Conservation (phyloP, 2,797 vertebrate genomes). For the Pteropus rufus region DNA sequence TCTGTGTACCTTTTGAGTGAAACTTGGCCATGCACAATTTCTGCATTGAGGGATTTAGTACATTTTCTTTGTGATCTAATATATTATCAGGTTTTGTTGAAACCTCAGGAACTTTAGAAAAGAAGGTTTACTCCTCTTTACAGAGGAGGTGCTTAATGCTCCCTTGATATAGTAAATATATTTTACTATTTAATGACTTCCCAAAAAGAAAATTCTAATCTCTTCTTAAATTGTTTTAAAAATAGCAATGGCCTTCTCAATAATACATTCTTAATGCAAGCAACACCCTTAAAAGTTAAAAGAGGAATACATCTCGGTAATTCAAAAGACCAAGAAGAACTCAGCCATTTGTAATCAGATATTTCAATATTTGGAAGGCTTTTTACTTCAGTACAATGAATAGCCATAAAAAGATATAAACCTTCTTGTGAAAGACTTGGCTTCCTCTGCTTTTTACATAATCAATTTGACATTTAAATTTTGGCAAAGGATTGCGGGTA, state of each 20-base stretch:
- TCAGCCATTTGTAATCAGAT: neutral
- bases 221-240: conserved; percentile 32
- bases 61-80: neutral
- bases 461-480: conserved; percentile 70
- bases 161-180: neutral
- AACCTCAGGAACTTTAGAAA: neutral
- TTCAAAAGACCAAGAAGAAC: conserved; percentile 36
- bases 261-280: conserved; percentile 14
- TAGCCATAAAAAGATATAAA: conserved; percentile 38
- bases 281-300: neutral
- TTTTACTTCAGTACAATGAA: conserved; percentile 58
- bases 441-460: conserved; percentile 56
- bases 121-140: neutral
- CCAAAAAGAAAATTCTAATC: neutral
- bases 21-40: neutral
- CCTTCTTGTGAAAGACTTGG: conserved; percentile 52
- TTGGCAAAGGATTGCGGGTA: conserved; percentile 36
- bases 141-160: neutral
- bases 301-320: neutral
- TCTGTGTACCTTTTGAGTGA: neutral
- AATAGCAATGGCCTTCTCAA: neutral
- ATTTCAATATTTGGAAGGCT: neutral
- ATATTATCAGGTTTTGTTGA: neutral
- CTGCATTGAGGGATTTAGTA: neutral
- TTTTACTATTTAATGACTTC: neutral